phyloP scores from a whole-genome alignment of 2,797 vertebrate genomes.

The Hirundo rustica region DNA sequence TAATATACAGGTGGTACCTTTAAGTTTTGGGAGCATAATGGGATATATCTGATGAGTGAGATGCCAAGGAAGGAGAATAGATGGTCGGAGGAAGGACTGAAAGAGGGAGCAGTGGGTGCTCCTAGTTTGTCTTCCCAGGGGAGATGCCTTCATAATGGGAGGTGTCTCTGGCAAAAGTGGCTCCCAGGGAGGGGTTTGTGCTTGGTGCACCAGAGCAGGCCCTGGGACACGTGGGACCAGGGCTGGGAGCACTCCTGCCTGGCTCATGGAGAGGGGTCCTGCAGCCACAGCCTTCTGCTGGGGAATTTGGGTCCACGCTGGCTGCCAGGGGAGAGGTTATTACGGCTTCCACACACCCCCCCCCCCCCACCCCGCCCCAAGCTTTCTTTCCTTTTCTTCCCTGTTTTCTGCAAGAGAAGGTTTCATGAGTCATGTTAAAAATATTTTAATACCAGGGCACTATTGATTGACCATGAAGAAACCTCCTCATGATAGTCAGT shows the following conservation, averaged over 20 bases:
- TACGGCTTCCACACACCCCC: accelerated
- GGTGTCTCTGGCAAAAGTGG: neutral
- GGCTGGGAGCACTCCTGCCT: neutral
- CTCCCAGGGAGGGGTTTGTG: neutral
- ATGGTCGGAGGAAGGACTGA: neutral
- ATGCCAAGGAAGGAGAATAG: neutral
- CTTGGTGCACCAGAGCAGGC: neutral
- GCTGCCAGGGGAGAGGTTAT: neutral
- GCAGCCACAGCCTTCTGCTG: neutral
- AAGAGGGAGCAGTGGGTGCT: accelerated
- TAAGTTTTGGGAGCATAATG: too few species aligned
- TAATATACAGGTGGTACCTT: neutral
- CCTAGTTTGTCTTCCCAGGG: accelerated
- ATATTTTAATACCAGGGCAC: conserved; percentile 19
- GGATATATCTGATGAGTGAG: neutral
- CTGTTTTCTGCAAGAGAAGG: neutral
- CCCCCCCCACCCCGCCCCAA: accelerated
- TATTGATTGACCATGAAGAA: conserved; percentile 43
- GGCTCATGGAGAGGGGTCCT: accelerated
- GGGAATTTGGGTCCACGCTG: neutral
- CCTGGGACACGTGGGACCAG: accelerated
- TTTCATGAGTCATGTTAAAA: neutral
- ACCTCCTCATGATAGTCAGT: neutral
- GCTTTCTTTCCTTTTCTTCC: neutral
- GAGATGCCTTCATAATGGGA: neutral